Percentiles rank a stretch among this genome's conserved stretches.
These are phyloP conservation scores for Trichonephila clavata DNA, from an alignment of 1,140 invertebrate species.

Conservation along the genomic window DNA sequence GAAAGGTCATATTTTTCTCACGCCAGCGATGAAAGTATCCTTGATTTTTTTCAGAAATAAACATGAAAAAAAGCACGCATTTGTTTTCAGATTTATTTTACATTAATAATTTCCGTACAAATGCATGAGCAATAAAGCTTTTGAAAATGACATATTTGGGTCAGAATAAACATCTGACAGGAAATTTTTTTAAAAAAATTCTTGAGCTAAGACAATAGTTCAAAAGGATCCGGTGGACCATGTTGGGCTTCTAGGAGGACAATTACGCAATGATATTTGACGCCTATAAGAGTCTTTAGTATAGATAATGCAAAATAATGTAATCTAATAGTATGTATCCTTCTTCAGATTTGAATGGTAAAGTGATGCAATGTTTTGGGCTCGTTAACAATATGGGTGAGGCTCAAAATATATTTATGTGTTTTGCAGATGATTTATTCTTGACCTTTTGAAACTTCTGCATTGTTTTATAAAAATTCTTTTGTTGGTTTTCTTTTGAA, in stretches of 20 bases:
- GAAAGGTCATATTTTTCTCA: neutral
- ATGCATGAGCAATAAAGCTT: slow-evolving; percentile 5
- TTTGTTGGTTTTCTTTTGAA: too few species aligned
- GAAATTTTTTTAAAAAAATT: neutral
- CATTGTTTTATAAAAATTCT: too few species aligned
- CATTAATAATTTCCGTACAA: neutral
- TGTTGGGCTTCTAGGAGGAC: neutral
- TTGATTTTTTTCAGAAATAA: neutral
- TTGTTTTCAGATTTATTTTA: neutral
- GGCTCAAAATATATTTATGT: too few species aligned
- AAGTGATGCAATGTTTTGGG: neutral
- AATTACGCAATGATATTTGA: neutral
- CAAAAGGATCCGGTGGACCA: neutral
- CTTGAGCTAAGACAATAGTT: neutral
- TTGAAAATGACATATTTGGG: neutral
- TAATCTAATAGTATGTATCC: neutral
- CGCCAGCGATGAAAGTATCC: neutral
- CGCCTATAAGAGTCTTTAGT: neutral
- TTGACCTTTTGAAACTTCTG: too few species aligned
- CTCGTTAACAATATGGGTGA: too few species aligned
- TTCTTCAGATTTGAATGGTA: neutral
- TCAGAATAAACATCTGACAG: neutral
- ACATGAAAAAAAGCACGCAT: neutral
- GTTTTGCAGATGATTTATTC: too few species aligned
- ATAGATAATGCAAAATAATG: neutral